phyloP scores from a whole-genome alignment of 2,888 invertebrate genomes.

The Caenorhabditis sinica region DNA sequence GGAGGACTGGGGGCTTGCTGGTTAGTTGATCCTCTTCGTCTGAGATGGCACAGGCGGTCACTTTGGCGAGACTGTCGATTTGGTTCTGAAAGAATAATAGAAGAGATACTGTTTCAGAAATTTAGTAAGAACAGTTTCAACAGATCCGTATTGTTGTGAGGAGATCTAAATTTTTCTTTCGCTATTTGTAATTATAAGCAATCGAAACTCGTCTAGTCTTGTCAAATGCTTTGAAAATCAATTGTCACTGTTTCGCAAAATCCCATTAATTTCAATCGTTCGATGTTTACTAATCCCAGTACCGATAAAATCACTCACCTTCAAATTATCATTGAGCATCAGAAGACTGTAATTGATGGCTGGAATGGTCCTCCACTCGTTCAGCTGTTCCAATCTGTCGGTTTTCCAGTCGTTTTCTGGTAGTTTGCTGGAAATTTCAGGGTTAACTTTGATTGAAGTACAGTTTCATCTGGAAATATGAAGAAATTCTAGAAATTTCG shows the following conservation, averaged over 20 bases:
- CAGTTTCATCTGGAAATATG: no score
- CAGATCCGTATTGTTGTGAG: no score
- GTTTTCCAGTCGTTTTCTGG: conserved; percentile 69
- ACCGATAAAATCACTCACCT: conserved; percentile 9
- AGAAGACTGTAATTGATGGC: conserved; percentile 65
- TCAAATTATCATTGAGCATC: conserved; percentile 62
- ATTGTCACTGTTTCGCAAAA: no score
- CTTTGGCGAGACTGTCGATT: conserved; percentile 49
- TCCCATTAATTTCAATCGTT: no score
- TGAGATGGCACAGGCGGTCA: conserved; percentile 53
- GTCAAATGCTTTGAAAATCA: no score
- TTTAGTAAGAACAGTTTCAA: no score
- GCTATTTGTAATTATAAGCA: no score
- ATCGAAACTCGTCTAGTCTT: no score
- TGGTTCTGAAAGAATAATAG: conserved; percentile 41
- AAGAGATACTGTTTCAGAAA: not conserved
- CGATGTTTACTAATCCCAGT: not conserved
- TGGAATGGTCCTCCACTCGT: conserved; percentile 68
- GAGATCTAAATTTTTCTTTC: no score
- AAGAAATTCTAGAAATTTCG: no score
- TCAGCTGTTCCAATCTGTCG: conserved; percentile 65
- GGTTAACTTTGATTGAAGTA: no score
- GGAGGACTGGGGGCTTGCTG: conserved; percentile 67
- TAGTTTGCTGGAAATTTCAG: conserved; percentile 47
- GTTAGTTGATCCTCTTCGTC: conserved; percentile 50